These are phyloP conservation scores for Dromiciops gliroides DNA, from an alignment of 2,113 vertebrate species.

Conservation along the genomic window DNA sequence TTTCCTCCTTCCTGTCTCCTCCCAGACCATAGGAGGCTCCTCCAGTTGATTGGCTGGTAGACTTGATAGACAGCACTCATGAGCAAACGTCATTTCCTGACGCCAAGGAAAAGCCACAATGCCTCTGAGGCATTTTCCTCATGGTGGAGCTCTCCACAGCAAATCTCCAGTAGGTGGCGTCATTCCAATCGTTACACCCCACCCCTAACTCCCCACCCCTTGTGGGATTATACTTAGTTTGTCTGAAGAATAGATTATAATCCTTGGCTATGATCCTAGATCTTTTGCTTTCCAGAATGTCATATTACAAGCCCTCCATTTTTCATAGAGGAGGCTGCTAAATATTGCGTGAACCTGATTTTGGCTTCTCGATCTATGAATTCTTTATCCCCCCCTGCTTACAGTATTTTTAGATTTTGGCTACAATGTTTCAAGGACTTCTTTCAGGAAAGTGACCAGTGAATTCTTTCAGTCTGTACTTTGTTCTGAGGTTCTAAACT, in stretches of 20 bases:
- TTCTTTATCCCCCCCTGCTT: not conserved
- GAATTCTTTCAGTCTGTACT: not conserved
- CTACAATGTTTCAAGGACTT: not conserved
- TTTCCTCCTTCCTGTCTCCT: too few relatives aligned
- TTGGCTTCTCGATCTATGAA: not conserved
- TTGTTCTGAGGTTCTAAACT: not conserved
- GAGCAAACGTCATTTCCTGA: too few relatives aligned
- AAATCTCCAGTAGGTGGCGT: too few relatives aligned
- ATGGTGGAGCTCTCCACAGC: too few relatives aligned
- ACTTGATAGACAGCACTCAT: too few relatives aligned
- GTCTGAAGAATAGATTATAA: not conserved
- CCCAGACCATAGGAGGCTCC: too few relatives aligned
- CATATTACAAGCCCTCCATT: not conserved
- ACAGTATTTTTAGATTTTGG: not conserved
- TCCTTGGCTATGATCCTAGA: not conserved
- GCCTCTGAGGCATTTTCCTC: too few relatives aligned
- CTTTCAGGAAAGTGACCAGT: not conserved
- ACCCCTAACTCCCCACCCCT: too few relatives aligned
- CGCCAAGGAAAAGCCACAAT: too few relatives aligned
- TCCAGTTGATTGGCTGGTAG: too few relatives aligned
- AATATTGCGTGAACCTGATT: not conserved
- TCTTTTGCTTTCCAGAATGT: not conserved
- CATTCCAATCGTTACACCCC: too few relatives aligned
- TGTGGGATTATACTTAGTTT: not conserved
- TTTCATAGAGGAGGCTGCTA: not conserved